These are phyloP conservation scores for Drosophila lacteicornis DNA, from an alignment of 1,140 invertebrate species.

Conservation along the genomic window DNA sequence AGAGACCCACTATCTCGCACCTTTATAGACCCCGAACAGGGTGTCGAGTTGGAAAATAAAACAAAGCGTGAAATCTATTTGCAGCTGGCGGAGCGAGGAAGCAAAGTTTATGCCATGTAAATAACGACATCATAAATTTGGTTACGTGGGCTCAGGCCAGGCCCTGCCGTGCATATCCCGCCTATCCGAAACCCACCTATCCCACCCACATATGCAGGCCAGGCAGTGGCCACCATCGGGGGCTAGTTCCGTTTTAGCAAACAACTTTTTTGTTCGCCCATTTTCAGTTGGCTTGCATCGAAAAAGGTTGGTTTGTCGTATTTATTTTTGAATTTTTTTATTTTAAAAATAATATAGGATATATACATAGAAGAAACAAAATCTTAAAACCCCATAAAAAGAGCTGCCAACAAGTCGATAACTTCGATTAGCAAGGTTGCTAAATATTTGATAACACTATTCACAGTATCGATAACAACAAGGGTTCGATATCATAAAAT, in stretches of 20 bases:
- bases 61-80: slow-evolving; percentile 79
- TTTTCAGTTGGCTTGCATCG: slow-evolving; percentile 21
- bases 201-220: slow-evolving; percentile 29
- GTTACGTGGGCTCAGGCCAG: slow-evolving; percentile 55
- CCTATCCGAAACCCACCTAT: slow-evolving; percentile 22
- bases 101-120: slow-evolving; percentile 80
- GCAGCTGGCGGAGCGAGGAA: slow-evolving; percentile 50
- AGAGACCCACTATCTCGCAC: neutral
- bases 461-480: no score
- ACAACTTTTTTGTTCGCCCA: slow-evolving; percentile 44
- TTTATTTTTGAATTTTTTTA: neutral
- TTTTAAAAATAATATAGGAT: neutral
- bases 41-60: slow-evolving; percentile 60
- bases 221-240: slow-evolving; percentile 36
- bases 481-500: no score
- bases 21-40: slow-evolving; percentile 24
- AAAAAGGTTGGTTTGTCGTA: neutral
- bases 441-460: no score
- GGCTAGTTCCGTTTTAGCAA: slow-evolving; percentile 76
- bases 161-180: slow-evolving; percentile 63
- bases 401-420: no score
- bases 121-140: slow-evolving; percentile 82
- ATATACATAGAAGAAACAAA: no score
- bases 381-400: no score
- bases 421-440: no score